Evolutionary conservation across 2,113 vertebrate genomes (phyloP).

Genomic region (Mirza zaza): DNA sequence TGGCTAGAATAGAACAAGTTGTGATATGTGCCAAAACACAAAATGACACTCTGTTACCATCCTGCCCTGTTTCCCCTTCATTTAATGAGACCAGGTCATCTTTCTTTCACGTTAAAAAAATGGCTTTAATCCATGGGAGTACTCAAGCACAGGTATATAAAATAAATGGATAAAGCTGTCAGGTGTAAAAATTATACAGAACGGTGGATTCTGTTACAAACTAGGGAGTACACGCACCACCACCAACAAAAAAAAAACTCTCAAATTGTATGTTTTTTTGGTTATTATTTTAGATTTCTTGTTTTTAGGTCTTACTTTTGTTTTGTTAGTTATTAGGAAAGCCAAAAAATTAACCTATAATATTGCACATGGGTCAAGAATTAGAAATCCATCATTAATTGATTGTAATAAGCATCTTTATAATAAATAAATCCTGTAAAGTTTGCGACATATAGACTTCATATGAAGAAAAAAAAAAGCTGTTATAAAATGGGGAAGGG

Average conservation of each 20-base stretch:
- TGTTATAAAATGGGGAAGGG: not conserved
- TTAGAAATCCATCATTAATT: not conserved
- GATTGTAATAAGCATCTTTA: not conserved
- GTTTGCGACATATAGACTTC: not conserved
- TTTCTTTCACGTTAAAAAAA: not conserved
- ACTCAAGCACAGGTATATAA: not conserved
- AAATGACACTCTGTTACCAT: not conserved
- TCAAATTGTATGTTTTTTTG: not conserved
- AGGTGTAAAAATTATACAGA: not conserved
- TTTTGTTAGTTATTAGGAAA: not conserved
- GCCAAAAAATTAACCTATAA: not conserved
- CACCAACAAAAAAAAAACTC: not conserved
- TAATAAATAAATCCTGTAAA: not conserved
- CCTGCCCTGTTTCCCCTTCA: not conserved
- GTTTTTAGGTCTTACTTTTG: not conserved
- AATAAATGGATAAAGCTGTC: not conserved
- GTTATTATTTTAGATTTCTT: not conserved
- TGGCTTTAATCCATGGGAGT: not conserved
- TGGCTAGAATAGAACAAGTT: not conserved
- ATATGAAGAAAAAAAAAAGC: not conserved
- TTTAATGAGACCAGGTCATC: not conserved
- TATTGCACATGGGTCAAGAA: not conserved
- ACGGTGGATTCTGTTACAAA: not conserved
- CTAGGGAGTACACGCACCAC: not conserved
- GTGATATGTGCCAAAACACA: not conserved